These are phyloP conservation scores for Eptesicus fuscus DNA, from an alignment of 2,113 vertebrate genomes.

Conservation along the genomic window DNA sequence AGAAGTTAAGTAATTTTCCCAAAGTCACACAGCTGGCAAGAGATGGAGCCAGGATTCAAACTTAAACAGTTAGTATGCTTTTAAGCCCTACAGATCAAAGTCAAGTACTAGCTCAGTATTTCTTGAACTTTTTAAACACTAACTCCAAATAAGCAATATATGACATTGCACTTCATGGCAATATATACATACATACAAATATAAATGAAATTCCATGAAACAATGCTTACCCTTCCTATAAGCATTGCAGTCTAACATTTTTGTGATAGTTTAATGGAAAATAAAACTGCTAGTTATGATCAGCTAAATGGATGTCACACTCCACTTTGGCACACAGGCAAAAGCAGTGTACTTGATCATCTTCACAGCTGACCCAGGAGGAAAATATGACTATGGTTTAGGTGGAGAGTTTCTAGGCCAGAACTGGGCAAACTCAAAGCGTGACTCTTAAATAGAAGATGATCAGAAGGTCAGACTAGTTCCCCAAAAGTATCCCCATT, in stretches of 20 bases:
- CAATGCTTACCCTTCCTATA: not conserved
- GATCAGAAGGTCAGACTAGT: not conserved
- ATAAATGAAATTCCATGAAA: not conserved
- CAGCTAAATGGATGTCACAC: not conserved
- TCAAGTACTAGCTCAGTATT: not conserved
- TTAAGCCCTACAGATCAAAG: not conserved
- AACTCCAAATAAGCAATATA: not conserved
- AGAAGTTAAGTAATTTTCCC: not conserved
- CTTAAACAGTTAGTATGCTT: not conserved
- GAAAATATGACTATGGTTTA: not conserved
- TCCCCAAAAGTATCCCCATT: not conserved
- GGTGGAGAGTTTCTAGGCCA: not conserved
- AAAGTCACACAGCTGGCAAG: not conserved
- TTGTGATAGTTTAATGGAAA: conserved; percentile 2
- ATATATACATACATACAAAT: not conserved
- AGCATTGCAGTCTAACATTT: not conserved
- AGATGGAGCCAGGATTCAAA: not conserved
- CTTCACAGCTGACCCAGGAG: not conserved
- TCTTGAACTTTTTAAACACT: conserved; percentile 20
- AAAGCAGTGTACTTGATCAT: not conserved
- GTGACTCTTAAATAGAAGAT: not conserved
- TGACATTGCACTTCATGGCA: not conserved
- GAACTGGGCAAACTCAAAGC: not conserved
- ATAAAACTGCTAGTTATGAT: not conserved
- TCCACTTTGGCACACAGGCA: not conserved